Percentiles rank a stretch among this genome's conserved stretches.
Evolutionary conservation across 1,140 invertebrate species (phyloP).

Genomic region (Drosophila pseudoananassae): DNA sequence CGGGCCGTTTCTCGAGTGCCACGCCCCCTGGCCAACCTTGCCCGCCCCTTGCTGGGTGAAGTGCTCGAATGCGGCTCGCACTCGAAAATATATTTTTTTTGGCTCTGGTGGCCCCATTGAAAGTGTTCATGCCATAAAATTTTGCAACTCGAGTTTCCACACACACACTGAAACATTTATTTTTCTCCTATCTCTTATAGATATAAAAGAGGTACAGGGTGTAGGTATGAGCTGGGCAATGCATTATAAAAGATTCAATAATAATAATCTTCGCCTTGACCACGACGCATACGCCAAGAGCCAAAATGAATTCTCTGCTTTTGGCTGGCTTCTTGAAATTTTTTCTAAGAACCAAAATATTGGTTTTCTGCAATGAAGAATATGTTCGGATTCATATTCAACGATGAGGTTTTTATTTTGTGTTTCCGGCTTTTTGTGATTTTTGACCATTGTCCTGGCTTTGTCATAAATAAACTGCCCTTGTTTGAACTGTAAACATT

Average conservation of each 20-base stretch:
- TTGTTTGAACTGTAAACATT: constrained; percentile 6
- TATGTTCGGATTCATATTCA: not conserved
- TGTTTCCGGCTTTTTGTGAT: not conserved
- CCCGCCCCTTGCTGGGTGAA: constrained; percentile 5
- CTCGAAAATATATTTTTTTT: constrained; percentile 36
- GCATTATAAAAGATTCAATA: constrained; percentile 55
- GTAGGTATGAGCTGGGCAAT: constrained; percentile 6
- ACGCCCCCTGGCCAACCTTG: constrained; percentile 1
- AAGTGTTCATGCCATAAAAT: constrained; percentile 36
- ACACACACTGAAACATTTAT: constrained; percentile 11
- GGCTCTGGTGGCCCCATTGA: constrained; percentile 35
- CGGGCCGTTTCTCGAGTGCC: constrained; percentile 43
- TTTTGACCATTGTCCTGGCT: constrained; percentile 1
- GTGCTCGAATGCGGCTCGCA: constrained; percentile 38
- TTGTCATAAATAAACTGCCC: not conserved
- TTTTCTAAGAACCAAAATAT: constrained; percentile 23
- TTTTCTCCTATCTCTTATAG: constrained; percentile 11
- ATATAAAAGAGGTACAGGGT: constrained; percentile 7
- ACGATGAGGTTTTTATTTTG: not conserved
- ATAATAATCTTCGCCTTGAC: constrained; percentile 56
- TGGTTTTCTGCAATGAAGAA: constrained; percentile 9
- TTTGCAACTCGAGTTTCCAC: constrained; percentile 19
- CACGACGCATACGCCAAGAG: constrained; percentile 41
- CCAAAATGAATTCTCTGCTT: constrained; percentile 29
- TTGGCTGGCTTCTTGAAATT: constrained; percentile 14